phyloP scores from a whole-genome alignment of 2,888 invertebrate genomes.

The Noctua pronuba region DNA sequence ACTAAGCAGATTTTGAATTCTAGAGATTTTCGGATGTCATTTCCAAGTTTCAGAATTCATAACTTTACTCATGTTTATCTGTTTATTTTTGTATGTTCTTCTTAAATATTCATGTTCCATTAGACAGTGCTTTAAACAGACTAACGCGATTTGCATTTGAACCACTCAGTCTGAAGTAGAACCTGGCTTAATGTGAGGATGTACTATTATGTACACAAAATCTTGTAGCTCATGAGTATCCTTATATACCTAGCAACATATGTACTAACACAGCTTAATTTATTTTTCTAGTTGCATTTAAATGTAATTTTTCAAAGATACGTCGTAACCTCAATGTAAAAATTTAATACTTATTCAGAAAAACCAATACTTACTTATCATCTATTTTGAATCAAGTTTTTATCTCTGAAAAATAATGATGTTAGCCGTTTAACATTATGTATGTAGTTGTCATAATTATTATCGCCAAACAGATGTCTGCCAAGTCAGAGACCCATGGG shows the following conservation, averaged over 20 bases:
- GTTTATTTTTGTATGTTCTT: conserved; percentile 5
- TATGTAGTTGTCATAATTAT: too few relatives aligned
- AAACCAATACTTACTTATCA: too few relatives aligned
- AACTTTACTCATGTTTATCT: neutral
- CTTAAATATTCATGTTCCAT: conserved; percentile 48
- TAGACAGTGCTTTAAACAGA: conserved; percentile 36
- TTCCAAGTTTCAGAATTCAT: neutral
- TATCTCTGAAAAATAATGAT: too few relatives aligned
- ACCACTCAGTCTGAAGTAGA: conserved; percentile 38
- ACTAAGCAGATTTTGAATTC: too few relatives aligned
- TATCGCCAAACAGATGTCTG: too few relatives aligned
- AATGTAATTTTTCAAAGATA: neutral
- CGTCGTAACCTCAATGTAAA: too few relatives aligned
- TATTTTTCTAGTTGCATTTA: neutral
- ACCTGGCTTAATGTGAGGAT: neutral
- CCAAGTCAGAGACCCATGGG: too few relatives aligned
- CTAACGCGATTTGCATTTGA: conserved; percentile 39
- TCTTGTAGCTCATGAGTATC: neutral
- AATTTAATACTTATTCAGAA: too few relatives aligned
- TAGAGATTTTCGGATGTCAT: neutral
- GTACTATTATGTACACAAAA: neutral
- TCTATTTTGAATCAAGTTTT: too few relatives aligned
- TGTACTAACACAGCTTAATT: neutral
- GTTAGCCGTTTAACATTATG: too few relatives aligned
- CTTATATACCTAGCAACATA: neutral